Percentiles rank a stretch among this genome's conserved stretches.
phyloP scores from a whole-genome alignment of 2,888 invertebrate genomes.

The Aphrophora alni region DNA sequence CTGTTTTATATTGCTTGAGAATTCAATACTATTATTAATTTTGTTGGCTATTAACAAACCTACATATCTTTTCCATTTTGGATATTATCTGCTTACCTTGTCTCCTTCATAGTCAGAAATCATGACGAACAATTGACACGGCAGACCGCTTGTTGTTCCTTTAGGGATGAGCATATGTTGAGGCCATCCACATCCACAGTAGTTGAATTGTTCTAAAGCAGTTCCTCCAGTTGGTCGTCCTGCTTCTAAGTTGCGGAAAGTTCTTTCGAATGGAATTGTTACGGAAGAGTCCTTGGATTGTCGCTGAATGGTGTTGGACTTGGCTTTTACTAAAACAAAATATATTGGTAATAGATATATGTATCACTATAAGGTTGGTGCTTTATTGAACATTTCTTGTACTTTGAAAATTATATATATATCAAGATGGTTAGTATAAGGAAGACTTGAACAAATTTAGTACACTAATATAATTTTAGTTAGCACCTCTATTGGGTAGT shows the following conservation, averaged over 20 bases:
- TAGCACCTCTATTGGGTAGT: no score
- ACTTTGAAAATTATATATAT: no score
- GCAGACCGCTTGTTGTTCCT: conserved; percentile 55
- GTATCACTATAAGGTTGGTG: no score
- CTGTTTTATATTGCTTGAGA: no score
- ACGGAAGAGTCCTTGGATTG: conserved; percentile 76
- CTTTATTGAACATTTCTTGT: no score
- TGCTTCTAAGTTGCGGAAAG: conserved; percentile 73
- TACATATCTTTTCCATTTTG: no score
- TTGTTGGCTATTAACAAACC: no score
- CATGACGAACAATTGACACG: conserved; percentile 56
- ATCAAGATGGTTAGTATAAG: no score
- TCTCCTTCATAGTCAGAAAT: conserved; percentile 53
- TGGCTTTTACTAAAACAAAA: conserved; percentile 41
- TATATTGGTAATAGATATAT: no score
- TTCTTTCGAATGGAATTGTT: conserved; percentile 83
- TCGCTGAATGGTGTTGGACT: conserved; percentile 61
- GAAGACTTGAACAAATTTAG: no score
- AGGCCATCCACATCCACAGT: conserved; percentile 76
- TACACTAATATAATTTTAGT: no score
- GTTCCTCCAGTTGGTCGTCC: conserved; percentile 65
- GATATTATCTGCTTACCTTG: conserved; percentile 42
- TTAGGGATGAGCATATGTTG: conserved; percentile 58
- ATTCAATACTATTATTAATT: no score
- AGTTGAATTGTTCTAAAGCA: conserved; percentile 66